Evolutionary conservation across 64 coral and sea anemone species (phyloP).

Genomic region (Platygyra sinensis): DNA sequence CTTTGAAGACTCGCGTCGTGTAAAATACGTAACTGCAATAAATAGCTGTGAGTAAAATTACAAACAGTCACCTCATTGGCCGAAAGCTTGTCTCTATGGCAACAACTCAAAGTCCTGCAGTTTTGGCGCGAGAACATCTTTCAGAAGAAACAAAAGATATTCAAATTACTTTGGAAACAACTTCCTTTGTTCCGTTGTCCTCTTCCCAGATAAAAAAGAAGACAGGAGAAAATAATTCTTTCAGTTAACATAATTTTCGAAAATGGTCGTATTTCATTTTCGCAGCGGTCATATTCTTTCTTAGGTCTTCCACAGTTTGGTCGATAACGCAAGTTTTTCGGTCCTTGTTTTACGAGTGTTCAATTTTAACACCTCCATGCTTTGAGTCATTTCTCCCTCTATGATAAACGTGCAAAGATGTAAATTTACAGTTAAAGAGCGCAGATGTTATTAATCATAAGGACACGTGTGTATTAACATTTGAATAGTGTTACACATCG

Average conservation of each 20-base stretch:
- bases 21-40: slow-evolving; percentile 22
- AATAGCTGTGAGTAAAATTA: slow-evolving; percentile 45
- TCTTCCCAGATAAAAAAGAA: background rate
- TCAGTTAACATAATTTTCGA: background rate
- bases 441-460: slow-evolving; percentile 28
- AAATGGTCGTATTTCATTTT: background rate
- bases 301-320: no score
- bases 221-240: background rate
- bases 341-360: background rate
- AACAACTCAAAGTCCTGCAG: background rate
- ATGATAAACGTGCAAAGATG: slow-evolving; percentile 7
- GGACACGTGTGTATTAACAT: slow-evolving; percentile 53
- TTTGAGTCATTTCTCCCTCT: background rate
- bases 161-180: background rate
- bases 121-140: slow-evolving; percentile 64
- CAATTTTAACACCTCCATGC: background rate
- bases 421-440: slow-evolving; percentile 14
- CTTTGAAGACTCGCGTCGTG: background rate
- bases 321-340: background rate
- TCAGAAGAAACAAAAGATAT: background rate
- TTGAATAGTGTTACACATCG: background rate
- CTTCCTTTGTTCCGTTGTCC: slow-evolving; percentile 19
- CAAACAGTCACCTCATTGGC: slow-evolving; percentile 40
- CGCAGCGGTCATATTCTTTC: no score
- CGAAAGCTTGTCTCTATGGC: slow-evolving; percentile 9